Evolutionary conservation across 1,140 invertebrate species (phyloP).

Genomic region (Drosophila watanabei): DNA sequence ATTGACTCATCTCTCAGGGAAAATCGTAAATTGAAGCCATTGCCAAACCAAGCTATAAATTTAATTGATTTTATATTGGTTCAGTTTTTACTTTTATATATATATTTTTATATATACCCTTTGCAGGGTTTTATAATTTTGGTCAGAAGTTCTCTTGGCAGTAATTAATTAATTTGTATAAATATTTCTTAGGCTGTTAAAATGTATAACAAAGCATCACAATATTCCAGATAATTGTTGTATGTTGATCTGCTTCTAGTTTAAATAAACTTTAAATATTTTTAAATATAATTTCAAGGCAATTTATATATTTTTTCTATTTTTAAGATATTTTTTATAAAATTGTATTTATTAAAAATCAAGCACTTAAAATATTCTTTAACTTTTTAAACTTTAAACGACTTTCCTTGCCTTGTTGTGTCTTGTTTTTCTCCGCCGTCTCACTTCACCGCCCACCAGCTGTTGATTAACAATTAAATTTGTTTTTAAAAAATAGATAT

Average conservation of each 20-base stretch:
- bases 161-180: too few species aligned
- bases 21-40: background rate
- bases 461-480: constrained; percentile 4
- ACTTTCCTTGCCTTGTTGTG: background rate
- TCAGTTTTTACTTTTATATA: background rate
- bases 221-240: too few species aligned
- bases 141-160: too few species aligned
- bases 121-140: too few species aligned
- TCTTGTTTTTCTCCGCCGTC: background rate
- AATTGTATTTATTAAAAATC: background rate
- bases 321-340: background rate
- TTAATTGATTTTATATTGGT: constrained; percentile 18
- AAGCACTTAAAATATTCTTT: background rate
- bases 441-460: constrained; percentile 2
- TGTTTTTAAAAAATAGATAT: background rate
- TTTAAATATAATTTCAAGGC: too few species aligned
- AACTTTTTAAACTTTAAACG: background rate
- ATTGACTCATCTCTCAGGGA: constrained; percentile 1
- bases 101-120: too few species aligned
- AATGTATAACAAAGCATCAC: too few species aligned
- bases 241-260: too few species aligned
- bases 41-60: background rate
- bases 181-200: too few species aligned
- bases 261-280: too few species aligned
- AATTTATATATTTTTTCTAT: too few species aligned